A percentile compares a stretch with the other conserved stretches of the same genome.
Conservation (phyloP, 2,797 vertebrate species). For the Chrosomus eos region DNA sequence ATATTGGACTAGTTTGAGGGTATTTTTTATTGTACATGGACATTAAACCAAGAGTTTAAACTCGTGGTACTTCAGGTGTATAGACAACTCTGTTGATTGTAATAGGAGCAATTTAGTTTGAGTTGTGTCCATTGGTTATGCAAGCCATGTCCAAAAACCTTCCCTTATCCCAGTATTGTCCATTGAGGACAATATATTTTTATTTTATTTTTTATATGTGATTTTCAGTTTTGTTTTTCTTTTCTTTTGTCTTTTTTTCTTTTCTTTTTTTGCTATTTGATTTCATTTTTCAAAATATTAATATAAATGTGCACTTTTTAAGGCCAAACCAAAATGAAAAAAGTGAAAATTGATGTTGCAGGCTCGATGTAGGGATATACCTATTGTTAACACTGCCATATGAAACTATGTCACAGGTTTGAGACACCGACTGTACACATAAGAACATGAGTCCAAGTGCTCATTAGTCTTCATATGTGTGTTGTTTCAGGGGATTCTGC, state of each 20-base stretch:
- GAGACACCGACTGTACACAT: background rate
- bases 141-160: background rate
- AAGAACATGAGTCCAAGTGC: background rate
- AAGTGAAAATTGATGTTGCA: background rate
- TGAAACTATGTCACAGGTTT: background rate
- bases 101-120: background rate
- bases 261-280: no score
- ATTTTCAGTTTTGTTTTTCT: background rate
- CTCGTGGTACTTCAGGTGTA: background rate
- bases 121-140: background rate
- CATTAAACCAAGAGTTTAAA: background rate
- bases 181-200: background rate
- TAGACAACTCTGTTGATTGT: slow-evolving; percentile 11
- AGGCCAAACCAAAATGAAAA: background rate
- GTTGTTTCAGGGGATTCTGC: slow-evolving; percentile 80
- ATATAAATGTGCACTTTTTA: background rate
- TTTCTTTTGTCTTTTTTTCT: no score
- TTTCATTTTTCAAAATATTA: background rate
- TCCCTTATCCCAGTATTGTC: background rate
- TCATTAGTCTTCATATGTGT: background rate
- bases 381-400: background rate
- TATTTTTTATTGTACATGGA: slow-evolving; percentile 5
- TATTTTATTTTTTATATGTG: background rate
- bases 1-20: slow-evolving; percentile 9
- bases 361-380: background rate